A percentile compares a stretch with the other conserved stretches of the same genome.
Conservation (phyloP, 1,140 invertebrate genomes). For the Drusus annulatus region DNA sequence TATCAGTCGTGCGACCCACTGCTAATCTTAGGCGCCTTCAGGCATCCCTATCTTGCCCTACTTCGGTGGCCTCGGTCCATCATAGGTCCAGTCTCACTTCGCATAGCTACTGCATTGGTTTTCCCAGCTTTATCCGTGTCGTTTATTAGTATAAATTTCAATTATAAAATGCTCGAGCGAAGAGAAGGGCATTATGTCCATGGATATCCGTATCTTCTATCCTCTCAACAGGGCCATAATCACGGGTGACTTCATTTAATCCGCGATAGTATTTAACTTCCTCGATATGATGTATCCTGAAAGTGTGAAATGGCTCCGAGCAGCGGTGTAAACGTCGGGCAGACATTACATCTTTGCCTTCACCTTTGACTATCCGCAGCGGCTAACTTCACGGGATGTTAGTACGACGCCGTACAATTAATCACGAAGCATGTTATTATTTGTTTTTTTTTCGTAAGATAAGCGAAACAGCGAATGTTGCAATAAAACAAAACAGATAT, state of each 20-base stretch:
- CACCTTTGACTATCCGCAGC: conserved; percentile 28
- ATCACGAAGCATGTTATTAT: conserved; percentile 26
- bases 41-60: too few species aligned
- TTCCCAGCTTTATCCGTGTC: too few species aligned
- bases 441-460: conserved; percentile 38
- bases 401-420: conserved; percentile 26
- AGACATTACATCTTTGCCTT: conserved; percentile 29
- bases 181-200: too few species aligned
- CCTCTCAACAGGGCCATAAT: too few species aligned
- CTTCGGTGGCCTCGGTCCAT: too few species aligned
- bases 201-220: too few species aligned
- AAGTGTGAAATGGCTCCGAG: not conserved
- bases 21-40: too few species aligned
- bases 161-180: too few species aligned
- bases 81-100: too few species aligned
- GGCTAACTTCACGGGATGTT: conserved; percentile 31
- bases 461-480: conserved; percentile 36
- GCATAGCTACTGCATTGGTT: too few species aligned
- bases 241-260: not conserved
- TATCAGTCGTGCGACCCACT: too few species aligned
- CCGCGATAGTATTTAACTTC: not conserved
- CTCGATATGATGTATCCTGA: not conserved
- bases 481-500: conserved; percentile 54
- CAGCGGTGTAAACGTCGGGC: not conserved
- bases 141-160: too few species aligned